phyloP scores from a whole-genome alignment of 2,888 invertebrate species.

The Deilephila porcellus region DNA sequence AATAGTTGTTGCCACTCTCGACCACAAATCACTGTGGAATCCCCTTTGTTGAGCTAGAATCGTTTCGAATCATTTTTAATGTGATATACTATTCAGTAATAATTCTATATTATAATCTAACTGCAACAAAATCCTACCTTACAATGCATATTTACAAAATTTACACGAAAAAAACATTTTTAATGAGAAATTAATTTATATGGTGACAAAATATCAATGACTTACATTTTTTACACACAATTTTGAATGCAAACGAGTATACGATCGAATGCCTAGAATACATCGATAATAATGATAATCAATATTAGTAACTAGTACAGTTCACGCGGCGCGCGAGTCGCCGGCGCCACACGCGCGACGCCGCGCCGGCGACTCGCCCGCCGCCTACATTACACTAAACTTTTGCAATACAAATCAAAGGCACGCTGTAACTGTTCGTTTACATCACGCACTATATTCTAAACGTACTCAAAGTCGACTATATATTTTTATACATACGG shows the following conservation, averaged over 20 bases:
- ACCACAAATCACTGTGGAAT: constrained; percentile 16
- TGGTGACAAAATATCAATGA: constrained; percentile 26
- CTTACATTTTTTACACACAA: constrained; percentile 28
- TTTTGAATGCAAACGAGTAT: constrained; percentile 14
- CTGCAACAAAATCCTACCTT: constrained; percentile 63
- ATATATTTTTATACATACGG: constrained; percentile 5
- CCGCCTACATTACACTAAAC: constrained; percentile 23
- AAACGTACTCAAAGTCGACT: constrained; percentile 39
- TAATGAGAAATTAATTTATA: constrained; percentile 35
- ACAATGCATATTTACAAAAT: constrained; percentile 74
- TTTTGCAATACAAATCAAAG: constrained; percentile 50
- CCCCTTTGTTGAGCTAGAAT: not conserved
- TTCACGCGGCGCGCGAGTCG: constrained; percentile 3
- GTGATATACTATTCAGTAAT: constrained; percentile 41
- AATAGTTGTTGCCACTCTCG: constrained; percentile 12
- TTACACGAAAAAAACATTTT: constrained; percentile 57
- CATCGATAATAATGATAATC: constrained; percentile 4
- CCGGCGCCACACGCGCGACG: not conserved
- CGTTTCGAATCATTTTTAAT: constrained; percentile 20
- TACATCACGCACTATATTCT: constrained; percentile 43
- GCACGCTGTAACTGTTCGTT: constrained; percentile 46
- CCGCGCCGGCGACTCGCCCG: not conserved
- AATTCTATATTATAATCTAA: constrained; percentile 40
- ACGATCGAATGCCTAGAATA: not conserved
- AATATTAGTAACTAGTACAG: constrained; percentile 20